Conservation (phyloP, 2,888 invertebrate species). For the Spodoptera picta region DNA sequence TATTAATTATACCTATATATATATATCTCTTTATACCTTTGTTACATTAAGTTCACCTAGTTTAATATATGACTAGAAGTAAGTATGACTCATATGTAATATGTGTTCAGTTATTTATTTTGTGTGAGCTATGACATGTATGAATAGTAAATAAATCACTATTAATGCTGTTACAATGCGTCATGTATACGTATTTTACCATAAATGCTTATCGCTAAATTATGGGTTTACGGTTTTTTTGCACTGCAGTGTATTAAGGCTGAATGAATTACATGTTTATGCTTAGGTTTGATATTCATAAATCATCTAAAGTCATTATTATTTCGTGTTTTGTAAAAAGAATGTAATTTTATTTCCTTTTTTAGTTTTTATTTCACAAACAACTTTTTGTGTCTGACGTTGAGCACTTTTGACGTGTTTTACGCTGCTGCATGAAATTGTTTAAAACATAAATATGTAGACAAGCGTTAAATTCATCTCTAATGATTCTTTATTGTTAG, state of each 20-base stretch:
- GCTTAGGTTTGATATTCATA: conserved; percentile 18
- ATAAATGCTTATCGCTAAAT: conserved; percentile 30
- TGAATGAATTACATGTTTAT: conserved; percentile 22
- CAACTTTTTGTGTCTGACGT: conserved; percentile 2
- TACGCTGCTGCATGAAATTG: too few species aligned
- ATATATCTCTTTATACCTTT: conserved; percentile 4
- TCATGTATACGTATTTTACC: conserved; percentile 33
- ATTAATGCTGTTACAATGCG: conserved; percentile 29
- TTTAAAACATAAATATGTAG: too few species aligned
- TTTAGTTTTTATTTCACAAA: not conserved
- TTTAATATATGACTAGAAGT: conserved; percentile 16
- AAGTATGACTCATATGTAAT: conserved; percentile 35
- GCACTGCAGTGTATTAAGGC: conserved; percentile 15
- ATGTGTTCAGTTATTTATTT: conserved; percentile 37
- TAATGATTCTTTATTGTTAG: too few species aligned
- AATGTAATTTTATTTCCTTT: not conserved
- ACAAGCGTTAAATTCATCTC: too few species aligned
- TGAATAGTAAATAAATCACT: conserved; percentile 48
- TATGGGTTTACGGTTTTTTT: conserved; percentile 33
- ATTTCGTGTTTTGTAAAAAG: conserved; percentile 18
- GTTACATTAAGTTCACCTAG: conserved; percentile 23
- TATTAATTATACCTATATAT: not conserved
- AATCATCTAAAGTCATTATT: conserved; percentile 28
- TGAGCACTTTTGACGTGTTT: not conserved
- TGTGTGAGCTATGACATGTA: conserved; percentile 41